Evolutionary conservation across 2,797 vertebrate species (phyloP).

Genomic region (Glyptemys insculpta): DNA sequence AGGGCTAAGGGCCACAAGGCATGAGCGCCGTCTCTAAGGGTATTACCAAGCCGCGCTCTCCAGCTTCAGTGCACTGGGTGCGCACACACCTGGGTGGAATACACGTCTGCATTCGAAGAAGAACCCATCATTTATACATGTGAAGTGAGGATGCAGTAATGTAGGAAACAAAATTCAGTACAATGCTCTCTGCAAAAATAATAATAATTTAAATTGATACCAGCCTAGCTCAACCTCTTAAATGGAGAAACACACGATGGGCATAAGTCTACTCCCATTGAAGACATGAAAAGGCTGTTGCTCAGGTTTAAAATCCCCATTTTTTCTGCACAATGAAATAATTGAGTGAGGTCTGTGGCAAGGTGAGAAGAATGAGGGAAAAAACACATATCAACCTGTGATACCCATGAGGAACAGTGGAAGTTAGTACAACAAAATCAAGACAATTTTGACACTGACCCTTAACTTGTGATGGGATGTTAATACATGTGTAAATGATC

Average conservation of each 20-base stretch:
- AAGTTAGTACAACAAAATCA: not conserved
- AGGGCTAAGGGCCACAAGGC: not conserved
- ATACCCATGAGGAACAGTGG: not conserved
- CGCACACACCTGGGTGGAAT: not conserved
- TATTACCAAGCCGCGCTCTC: too few species aligned
- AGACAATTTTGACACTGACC: not conserved
- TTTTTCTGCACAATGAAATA: not conserved
- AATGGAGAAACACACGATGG: not conserved
- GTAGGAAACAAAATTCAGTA: not conserved
- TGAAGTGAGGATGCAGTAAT: not conserved
- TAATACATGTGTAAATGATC: not conserved
- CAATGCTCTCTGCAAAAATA: not conserved
- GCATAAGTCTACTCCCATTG: not conserved
- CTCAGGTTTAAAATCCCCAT: not conserved
- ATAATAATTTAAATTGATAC: not conserved
- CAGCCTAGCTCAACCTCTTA: not conserved
- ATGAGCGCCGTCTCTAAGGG: too few species aligned
- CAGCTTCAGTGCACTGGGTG: too few species aligned
- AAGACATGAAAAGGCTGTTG: not conserved
- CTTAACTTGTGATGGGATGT: not conserved
- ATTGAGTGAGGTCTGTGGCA: not conserved
- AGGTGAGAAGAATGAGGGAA: not conserved
- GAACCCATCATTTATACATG: not conserved
- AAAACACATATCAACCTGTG: not conserved
- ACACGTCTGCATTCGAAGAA: not conserved